phyloP scores from a whole-genome alignment of 92 coral and sea anemone genomes.

The Micromussa lordhowensis region DNA sequence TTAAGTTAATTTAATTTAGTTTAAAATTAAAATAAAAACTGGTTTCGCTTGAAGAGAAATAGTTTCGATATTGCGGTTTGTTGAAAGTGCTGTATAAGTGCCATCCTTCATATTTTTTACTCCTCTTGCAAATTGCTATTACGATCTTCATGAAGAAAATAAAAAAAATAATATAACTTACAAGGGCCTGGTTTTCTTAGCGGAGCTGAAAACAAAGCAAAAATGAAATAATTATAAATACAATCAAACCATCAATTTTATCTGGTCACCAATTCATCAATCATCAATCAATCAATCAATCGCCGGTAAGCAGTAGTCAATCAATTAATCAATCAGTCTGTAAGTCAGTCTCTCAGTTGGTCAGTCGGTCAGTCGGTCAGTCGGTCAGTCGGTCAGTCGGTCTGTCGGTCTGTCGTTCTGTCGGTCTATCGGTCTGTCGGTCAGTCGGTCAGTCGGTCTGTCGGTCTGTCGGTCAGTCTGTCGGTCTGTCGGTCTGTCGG shows the following conservation, averaged over 20 bases:
- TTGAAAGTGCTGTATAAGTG: too few relatives aligned
- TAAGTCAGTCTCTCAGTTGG: background rate
- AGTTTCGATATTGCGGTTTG: too few relatives aligned
- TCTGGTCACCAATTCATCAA: too few relatives aligned
- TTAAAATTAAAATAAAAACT: background rate
- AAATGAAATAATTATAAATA: background rate
- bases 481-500: too few relatives aligned
- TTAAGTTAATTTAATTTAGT: background rate
- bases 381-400: background rate
- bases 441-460: too few relatives aligned
- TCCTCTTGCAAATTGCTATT: background rate
- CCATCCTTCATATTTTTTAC: too few relatives aligned
- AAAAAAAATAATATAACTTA: slow-evolving; percentile 12
- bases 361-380: too few relatives aligned
- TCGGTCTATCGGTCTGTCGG: too few relatives aligned
- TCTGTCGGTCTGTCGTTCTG: too few relatives aligned
- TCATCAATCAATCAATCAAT: background rate
- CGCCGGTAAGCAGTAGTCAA: too few relatives aligned
- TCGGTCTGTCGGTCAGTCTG: too few relatives aligned
- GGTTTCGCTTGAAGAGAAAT: background rate
- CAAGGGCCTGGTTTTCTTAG: slow-evolving; percentile 34
- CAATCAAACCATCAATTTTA: background rate
- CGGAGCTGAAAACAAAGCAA: background rate
- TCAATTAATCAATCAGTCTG: background rate
- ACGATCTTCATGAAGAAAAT: background rate